Base-by-base conservation (phyloP, 2,797 vertebrate species). In the Galago senegalensis region DNA sequence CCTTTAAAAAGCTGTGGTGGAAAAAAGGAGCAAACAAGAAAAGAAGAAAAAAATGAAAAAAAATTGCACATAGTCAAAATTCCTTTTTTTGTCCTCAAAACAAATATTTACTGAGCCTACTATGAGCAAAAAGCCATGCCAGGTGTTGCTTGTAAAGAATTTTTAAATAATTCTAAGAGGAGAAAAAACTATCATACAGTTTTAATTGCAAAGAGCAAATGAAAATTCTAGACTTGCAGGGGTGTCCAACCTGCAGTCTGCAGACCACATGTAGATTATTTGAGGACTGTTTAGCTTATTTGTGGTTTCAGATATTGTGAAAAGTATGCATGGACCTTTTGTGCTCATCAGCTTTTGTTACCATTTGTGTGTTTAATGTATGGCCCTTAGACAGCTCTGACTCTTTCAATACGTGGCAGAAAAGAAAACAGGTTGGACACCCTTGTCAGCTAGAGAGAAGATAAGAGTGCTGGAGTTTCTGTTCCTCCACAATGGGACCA, bases 151-250 rank as follows among this genome's bases (percentile, higher is more conserved):
- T 53, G 21, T 53, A 75, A 94, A 67, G 46, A 53, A 53, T 53
- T 53, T 53, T 53, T 16, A 53, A 53, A 53, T 53, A 87, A 72
- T 86, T 88, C 75, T 49, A 76, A 83, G n/a, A 90, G 34, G 1
- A 77, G 14, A 75, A 93, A 81, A 14, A 72, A 18, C 72, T 84
- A 34, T 60, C 20, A 25, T 63, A 29, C 10, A 61, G 18, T 91
- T 91, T 89, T 89, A 60, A 75, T 61, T 89, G 23, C 23, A 73
- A 89, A 81, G 6, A 69, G 34, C 61, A 4, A 84, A 77, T 82
- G 34, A 73, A 65, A 93, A 34, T 83, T 53, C 49, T 53, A 53
- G 49, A 53, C 49, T 53, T 53, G 49, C 49, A 53, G 49, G 14
- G 49, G 49, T 53, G 49, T 53, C 49, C 49, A 53, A 53, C 49